phyloP scores from a whole-genome alignment of 2,888 invertebrate species.

The Eristalinus sepulchralis region DNA sequence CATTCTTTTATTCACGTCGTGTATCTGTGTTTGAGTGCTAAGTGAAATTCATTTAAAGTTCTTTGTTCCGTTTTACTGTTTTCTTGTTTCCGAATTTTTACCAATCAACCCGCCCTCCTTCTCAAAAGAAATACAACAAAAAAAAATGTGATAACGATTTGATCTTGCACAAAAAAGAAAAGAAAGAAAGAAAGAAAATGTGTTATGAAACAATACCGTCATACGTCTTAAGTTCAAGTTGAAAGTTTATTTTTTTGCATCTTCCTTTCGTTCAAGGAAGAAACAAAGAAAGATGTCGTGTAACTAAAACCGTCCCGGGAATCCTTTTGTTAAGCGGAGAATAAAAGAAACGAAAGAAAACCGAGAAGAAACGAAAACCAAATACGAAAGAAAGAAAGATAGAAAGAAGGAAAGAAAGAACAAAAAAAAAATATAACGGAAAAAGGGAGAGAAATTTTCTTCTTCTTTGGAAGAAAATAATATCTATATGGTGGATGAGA shows the following conservation, averaged over 20 bases:
- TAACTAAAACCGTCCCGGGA: constrained; percentile 74
- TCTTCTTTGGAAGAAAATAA: constrained; percentile 65
- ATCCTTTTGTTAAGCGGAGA: constrained; percentile 68
- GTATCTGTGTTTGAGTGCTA: constrained; percentile 41
- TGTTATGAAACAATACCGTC: constrained; percentile 69
- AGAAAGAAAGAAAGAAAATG: constrained; percentile 24
- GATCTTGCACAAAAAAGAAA: constrained; percentile 25
- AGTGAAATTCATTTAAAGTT: constrained; percentile 34
- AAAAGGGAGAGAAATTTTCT: constrained; percentile 65
- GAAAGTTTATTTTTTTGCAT: constrained; percentile 55
- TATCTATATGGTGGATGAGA: constrained; percentile 68
- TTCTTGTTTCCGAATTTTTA: constrained; percentile 7
- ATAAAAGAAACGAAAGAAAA: constrained; percentile 41
- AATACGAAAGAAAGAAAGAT: constrained; percentile 38
- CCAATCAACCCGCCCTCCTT: background rate
- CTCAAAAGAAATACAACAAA: background rate
- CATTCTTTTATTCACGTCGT: constrained; percentile 40
- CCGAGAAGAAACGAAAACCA: constrained; percentile 5
- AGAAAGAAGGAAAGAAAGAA: background rate
- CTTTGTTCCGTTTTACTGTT: constrained; percentile 13
- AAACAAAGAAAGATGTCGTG: constrained; percentile 73
- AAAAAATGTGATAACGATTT: constrained; percentile 38
- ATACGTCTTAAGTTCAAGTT: constrained; percentile 66
- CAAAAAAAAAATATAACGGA: constrained; percentile 61
- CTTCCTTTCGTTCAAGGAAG: constrained; percentile 55